phyloP scores from a whole-genome alignment of 2,888 invertebrate species.

The Timema cristinae region DNA sequence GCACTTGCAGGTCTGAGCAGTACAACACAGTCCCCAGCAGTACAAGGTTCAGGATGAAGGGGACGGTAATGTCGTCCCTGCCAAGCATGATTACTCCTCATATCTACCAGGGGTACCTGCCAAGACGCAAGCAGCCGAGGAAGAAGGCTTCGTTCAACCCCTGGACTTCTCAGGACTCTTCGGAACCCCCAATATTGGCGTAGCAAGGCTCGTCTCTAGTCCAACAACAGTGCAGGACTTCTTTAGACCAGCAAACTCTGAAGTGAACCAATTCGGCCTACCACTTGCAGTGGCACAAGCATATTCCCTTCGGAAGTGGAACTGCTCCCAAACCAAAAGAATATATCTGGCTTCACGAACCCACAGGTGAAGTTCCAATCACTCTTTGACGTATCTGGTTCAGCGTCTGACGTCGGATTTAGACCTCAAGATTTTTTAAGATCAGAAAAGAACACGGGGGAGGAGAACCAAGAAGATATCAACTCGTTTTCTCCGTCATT shows the following conservation, averaged over 20 bases:
- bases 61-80: conserved; percentile 13
- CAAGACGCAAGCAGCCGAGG: conserved; percentile 7
- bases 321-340: conserved; percentile 27
- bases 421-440: conserved; percentile 42
- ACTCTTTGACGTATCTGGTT: conserved; percentile 36
- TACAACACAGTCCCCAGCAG: conserved; percentile 13
- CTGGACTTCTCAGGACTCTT: conserved; percentile 56
- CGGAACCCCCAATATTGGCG: conserved; percentile 45
- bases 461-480: conserved; percentile 18
- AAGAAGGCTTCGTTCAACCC: conserved; percentile 49
- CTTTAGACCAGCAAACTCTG: conserved; percentile 33
- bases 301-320: conserved; percentile 34
- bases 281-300: conserved; percentile 25
- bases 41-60: conserved; percentile 29
- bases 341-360: conserved; percentile 37
- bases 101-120: conserved; percentile 4
- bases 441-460: conserved; percentile 24
- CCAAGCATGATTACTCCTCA: conserved; percentile 7
- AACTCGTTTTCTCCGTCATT: conserved; percentile 25
- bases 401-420: conserved; percentile 36
- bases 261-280: conserved; percentile 33
- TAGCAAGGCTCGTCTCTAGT: conserved; percentile 27
- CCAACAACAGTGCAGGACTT: conserved; percentile 28
- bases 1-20: no score
- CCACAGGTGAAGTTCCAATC: conserved; percentile 37